Evolutionary conservation across 1,140 invertebrate genomes (phyloP).

Genomic region (Ericerus pela): DNA sequence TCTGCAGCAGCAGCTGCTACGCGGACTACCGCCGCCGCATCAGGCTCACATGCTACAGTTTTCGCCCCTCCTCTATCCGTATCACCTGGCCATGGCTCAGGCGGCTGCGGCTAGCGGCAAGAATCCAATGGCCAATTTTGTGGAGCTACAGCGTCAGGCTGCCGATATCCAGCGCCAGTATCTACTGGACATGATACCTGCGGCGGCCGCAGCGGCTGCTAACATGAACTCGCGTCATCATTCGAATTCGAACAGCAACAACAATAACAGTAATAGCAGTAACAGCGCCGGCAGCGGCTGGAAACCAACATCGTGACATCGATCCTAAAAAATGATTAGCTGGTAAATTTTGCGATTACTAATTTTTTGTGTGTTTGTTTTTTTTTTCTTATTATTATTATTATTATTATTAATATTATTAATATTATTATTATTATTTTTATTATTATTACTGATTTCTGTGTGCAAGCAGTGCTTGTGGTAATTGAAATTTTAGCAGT

Average conservation of each 20-base stretch:
- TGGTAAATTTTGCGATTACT: too few relatives aligned
- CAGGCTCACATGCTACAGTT: slow-evolving; percentile 72
- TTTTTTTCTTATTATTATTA: too few relatives aligned
- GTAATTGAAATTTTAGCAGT: too few relatives aligned
- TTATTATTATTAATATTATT: too few relatives aligned
- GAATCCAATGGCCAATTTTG: slow-evolving; percentile 38
- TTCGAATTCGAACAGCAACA: neutral
- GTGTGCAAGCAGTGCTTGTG: too few relatives aligned
- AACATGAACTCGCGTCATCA: neutral
- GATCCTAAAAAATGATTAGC: too few relatives aligned
- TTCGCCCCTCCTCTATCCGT: slow-evolving; percentile 67
- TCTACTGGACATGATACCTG: slow-evolving; percentile 86
- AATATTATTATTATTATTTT: too few relatives aligned
- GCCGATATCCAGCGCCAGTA: slow-evolving; percentile 88
- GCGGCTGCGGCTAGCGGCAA: slow-evolving; percentile 34
- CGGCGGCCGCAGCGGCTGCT: neutral
- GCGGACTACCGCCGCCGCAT: slow-evolving; percentile 31
- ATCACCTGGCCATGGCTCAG: slow-evolving; percentile 68
- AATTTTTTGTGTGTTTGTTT: too few relatives aligned
- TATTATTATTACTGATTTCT: too few relatives aligned
- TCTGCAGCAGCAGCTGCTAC: slow-evolving; percentile 51
- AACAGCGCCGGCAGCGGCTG: too few relatives aligned
- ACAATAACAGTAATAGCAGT: too few relatives aligned
- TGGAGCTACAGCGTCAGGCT: slow-evolving; percentile 59
- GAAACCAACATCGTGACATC: too few relatives aligned